phyloP scores from a whole-genome alignment of 2,888 invertebrate species.

The Hololepta plana region DNA sequence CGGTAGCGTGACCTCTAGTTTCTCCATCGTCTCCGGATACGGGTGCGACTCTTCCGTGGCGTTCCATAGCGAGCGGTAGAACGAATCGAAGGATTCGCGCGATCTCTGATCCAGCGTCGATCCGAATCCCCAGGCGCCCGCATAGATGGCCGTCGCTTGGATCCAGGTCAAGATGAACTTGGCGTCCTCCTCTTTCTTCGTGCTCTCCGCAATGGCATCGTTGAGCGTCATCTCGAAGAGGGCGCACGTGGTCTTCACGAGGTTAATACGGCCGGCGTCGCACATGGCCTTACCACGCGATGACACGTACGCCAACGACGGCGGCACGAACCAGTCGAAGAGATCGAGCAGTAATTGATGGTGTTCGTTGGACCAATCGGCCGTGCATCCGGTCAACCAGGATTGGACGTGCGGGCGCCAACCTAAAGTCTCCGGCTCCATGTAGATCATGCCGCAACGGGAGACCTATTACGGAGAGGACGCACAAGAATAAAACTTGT shows the following conservation, averaged over 20 bases:
- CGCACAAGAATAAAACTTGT: too few relatives aligned
- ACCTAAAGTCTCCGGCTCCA: conserved; percentile 69
- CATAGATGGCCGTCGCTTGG: conserved; percentile 55
- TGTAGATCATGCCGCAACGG: conserved; percentile 79
- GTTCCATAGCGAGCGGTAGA: conserved; percentile 35
- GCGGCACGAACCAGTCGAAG: conserved; percentile 65
- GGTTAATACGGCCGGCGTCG: conserved; percentile 52
- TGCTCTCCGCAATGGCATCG: conserved; percentile 41
- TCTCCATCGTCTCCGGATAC: conserved; percentile 38
- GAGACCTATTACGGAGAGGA: conserved; percentile 31
- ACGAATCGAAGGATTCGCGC: conserved; percentile 44
- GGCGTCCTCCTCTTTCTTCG: conserved; percentile 37
- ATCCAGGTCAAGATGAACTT: conserved; percentile 52
- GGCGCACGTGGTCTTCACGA: conserved; percentile 49
- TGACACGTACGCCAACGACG: conserved; percentile 49
- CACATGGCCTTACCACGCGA: conserved; percentile 46
- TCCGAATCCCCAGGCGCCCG: conserved; percentile 70
- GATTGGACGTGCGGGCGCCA: conserved; percentile 64
- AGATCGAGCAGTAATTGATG: conserved; percentile 36
- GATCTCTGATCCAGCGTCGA: conserved; percentile 61
- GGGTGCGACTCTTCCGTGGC: conserved; percentile 28
- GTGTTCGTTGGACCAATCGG: conserved; percentile 47
- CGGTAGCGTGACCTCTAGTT: conserved; percentile 58
- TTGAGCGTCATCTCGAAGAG: conserved; percentile 62
- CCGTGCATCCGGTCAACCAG: conserved; percentile 55